phyloP scores from a whole-genome alignment of 92 coral and sea anemone genomes.

The Hydrozoanthus gracilis region DNA sequence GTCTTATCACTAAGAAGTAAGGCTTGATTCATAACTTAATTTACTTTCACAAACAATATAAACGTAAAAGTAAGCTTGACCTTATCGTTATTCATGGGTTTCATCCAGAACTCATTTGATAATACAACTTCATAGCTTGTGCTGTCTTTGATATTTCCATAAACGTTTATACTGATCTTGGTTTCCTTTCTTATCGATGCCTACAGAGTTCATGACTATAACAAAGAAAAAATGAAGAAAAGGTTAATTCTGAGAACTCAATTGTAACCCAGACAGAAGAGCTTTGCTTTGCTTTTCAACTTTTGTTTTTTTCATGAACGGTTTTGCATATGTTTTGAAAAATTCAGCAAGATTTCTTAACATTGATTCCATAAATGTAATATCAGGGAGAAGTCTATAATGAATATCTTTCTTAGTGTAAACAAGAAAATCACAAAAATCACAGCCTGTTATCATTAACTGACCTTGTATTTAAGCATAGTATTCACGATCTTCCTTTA shows the following conservation, averaged over 20 bases:
- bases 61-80: not conserved
- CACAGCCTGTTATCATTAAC: slow-evolving; percentile 53
- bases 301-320: slow-evolving; percentile 49
- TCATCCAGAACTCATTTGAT: not conserved
- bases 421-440: slow-evolving; percentile 56
- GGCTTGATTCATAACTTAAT: not conserved
- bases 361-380: slow-evolving; percentile 47
- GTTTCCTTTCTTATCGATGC: slow-evolving; percentile 2
- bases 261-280: slow-evolving; percentile 47
- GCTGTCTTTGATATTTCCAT: not conserved
- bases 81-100: not conserved
- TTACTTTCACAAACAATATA: slow-evolving; percentile 34
- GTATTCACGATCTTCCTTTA: slow-evolving; percentile 55
- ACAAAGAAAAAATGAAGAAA: not conserved
- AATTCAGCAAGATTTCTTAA: slow-evolving; percentile 48
- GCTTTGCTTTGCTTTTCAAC: not conserved
- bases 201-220: slow-evolving; percentile 5
- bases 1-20: not conserved
- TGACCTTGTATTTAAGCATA: slow-evolving; percentile 56
- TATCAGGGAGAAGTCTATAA: slow-evolving; percentile 60
- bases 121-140: not conserved
- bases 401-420: slow-evolving; percentile 59
- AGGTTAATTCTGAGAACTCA: not conserved
- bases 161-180: not conserved
- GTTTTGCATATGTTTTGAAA: slow-evolving; percentile 52